phyloP scores from a whole-genome alignment of 2,888 invertebrate genomes.

The Phytoseiulus persimilis region DNA sequence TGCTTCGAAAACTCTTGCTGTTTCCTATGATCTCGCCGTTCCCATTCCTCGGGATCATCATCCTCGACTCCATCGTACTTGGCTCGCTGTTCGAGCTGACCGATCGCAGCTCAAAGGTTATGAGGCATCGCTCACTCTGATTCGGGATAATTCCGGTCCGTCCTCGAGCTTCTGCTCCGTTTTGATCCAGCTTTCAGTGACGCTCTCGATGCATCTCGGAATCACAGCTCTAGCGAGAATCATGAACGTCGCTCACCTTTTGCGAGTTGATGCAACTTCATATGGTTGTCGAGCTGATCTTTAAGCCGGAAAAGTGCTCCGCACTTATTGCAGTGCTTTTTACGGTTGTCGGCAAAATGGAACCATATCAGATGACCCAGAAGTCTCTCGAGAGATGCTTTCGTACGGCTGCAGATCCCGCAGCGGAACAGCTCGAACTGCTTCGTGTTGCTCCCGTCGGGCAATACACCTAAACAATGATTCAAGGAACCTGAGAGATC shows the following conservation, averaged over 20 bases:
- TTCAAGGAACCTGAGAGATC: background rate
- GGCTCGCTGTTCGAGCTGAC: background rate
- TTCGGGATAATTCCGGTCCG: no score
- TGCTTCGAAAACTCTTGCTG: background rate
- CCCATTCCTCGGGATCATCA: background rate
- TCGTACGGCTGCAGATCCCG: slow-evolving; percentile 26
- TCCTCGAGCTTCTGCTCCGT: no score
- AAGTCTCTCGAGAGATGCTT: slow-evolving; percentile 23
- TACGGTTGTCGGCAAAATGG: slow-evolving; percentile 37
- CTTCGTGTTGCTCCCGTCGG: slow-evolving; percentile 29
- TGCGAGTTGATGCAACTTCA: slow-evolving; percentile 31
- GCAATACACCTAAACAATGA: slow-evolving; percentile 17
- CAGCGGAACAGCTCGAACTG: slow-evolving; percentile 32
- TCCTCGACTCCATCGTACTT: background rate
- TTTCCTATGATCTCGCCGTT: background rate
- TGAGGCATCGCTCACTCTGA: no score
- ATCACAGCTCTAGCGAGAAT: no score
- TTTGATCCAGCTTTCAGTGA: no score
- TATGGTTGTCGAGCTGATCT: slow-evolving; percentile 33
- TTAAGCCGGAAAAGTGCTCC: slow-evolving; percentile 27
- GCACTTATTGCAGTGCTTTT: slow-evolving; percentile 29
- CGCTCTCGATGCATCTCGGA: no score
- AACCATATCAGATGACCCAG: slow-evolving; percentile 35
- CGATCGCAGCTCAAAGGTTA: no score
- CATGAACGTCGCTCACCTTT: background rate